Conservation (phyloP, 2,888 invertebrate genomes). For the Drosophila merina region DNA sequence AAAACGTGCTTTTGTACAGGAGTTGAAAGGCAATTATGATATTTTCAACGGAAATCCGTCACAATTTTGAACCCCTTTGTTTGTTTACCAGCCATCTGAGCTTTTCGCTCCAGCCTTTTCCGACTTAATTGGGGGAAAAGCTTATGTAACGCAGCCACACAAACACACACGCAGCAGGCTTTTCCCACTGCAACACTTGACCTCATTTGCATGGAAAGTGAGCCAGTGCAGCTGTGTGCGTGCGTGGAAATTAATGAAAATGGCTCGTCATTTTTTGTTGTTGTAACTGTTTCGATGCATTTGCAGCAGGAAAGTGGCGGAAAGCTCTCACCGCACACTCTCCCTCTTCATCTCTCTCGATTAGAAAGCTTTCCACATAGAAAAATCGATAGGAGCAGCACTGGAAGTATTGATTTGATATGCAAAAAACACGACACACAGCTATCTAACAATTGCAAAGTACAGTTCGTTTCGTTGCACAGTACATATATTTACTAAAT, state of each 20-base stretch:
- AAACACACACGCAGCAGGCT: conserved; percentile 24
- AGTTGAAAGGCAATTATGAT: conserved; percentile 38
- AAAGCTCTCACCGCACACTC: conserved; percentile 56
- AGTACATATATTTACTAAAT: conserved; percentile 19
- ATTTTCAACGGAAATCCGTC: neutral
- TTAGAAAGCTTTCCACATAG: conserved; percentile 65
- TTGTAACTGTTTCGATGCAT: conserved; percentile 38
- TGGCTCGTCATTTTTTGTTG: conserved; percentile 21
- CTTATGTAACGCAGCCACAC: conserved; percentile 67
- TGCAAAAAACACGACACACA: conserved; percentile 62
- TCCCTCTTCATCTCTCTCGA: conserved; percentile 11
- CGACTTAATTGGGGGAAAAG: conserved; percentile 56
- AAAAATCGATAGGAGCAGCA: conserved; percentile 73
- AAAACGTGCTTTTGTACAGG: conserved; percentile 58
- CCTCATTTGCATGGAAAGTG: conserved; percentile 73
- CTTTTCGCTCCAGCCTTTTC: conserved; percentile 24
- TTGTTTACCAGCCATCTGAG: conserved; percentile 4
- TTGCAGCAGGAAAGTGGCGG: conserved; percentile 26
- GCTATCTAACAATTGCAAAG: conserved; percentile 65
- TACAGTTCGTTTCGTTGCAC: conserved; percentile 64
- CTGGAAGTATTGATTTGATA: conserved; percentile 75
- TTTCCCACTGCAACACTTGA: conserved; percentile 75
- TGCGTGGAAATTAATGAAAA: conserved; percentile 52
- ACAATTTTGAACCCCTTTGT: conserved; percentile 3
- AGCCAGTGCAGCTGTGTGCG: conserved; percentile 26